Conservation (phyloP, 2,113 vertebrate species). For the Callipepla squamata region DNA sequence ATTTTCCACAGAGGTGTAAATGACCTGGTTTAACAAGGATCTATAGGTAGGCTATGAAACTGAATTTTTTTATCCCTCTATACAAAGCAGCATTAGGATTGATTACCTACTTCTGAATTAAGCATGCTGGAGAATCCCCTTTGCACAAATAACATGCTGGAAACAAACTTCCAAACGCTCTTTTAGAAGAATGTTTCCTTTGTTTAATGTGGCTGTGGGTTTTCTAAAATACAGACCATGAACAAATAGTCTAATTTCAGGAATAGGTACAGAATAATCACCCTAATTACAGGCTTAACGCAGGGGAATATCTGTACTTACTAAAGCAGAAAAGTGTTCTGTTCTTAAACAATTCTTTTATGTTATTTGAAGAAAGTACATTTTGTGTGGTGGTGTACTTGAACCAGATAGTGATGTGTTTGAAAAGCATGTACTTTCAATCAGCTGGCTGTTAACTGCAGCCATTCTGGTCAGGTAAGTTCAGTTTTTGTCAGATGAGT, state of each 20-base stretch:
- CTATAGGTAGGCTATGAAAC: background rate
- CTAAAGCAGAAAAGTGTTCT: background rate
- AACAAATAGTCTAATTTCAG: background rate
- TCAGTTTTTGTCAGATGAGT: background rate
- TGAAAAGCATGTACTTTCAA: background rate
- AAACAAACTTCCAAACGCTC: background rate
- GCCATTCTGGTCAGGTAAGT: background rate
- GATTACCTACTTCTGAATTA: slow-evolving; percentile 2
- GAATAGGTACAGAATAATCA: background rate
- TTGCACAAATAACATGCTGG: background rate
- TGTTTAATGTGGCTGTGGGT: background rate
- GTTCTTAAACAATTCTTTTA: background rate
- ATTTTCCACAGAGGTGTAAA: background rate
- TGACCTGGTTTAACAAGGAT: background rate
- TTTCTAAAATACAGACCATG: background rate
- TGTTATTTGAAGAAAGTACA: background rate
- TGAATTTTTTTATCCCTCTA: background rate
- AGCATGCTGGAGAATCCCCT: background rate
- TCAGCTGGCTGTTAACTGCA: background rate
- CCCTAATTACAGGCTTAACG: background rate
- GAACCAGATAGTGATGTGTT: background rate
- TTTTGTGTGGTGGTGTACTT: background rate
- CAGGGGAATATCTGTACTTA: background rate
- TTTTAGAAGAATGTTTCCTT: background rate
- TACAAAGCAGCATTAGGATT: background rate